A percentile compares a stretch with the other conserved stretches of the same genome.
Evolutionary conservation across 2,113 vertebrate genomes (phyloP).

Genomic region (Trichomycterus rosablanca): DNA sequence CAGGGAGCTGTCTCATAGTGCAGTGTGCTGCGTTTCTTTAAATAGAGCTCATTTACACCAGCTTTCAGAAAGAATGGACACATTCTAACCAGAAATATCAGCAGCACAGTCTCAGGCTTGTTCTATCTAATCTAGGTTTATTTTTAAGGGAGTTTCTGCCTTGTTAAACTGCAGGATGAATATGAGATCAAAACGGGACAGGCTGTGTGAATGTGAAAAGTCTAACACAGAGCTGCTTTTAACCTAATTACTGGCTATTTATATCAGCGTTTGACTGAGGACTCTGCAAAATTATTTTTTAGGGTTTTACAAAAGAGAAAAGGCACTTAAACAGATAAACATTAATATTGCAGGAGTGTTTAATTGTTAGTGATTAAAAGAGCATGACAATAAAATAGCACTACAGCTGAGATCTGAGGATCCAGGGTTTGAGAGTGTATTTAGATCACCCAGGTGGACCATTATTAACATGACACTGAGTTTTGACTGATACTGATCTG

Average conservation of each 20-base stretch:
- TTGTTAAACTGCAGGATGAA: constrained; percentile 4
- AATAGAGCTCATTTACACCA: constrained; percentile 32
- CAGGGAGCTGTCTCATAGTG: too few species aligned
- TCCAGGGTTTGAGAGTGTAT: too few species aligned
- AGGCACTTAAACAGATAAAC: too few species aligned
- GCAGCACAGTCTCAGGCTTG: not conserved
- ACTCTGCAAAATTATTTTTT: too few species aligned
- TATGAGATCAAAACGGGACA: constrained; percentile 10
- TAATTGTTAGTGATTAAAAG: too few species aligned
- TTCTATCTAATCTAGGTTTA: not conserved
- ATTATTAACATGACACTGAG: too few species aligned
- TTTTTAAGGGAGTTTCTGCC: not conserved
- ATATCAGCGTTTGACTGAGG: not conserved
- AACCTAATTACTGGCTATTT: constrained; percentile 1
- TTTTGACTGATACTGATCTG: too few species aligned
- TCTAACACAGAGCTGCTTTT: not conserved
- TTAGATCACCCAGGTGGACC: too few species aligned
- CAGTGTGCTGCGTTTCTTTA: not conserved
- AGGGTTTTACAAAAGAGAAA: too few species aligned
- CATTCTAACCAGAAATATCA: constrained; percentile 9
- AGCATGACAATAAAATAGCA: too few species aligned
- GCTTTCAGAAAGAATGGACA: not conserved
- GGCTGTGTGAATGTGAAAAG: not conserved
- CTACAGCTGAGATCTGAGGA: too few species aligned
- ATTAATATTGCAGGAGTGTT: too few species aligned